phyloP scores from a whole-genome alignment of 2,113 vertebrate genomes.

The Rhodinocichla rosea region DNA sequence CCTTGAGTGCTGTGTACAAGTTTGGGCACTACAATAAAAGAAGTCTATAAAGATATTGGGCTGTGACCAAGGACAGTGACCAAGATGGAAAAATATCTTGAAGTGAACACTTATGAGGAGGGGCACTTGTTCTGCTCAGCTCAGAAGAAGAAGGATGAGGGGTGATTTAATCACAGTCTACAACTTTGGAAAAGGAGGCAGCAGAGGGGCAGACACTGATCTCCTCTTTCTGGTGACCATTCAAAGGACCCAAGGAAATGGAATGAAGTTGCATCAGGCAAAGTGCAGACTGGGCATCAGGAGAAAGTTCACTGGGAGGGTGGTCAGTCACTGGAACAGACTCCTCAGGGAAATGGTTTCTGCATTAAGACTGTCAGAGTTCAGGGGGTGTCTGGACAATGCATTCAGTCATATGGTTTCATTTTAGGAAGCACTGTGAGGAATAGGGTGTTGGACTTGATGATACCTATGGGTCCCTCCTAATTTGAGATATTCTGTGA shows the following conservation, averaged over 20 bases:
- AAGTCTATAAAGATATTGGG: neutral
- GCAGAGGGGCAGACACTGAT: neutral
- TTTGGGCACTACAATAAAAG: neutral
- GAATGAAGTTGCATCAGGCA: neutral
- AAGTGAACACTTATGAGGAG: neutral
- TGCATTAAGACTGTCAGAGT: neutral
- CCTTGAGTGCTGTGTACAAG: neutral
- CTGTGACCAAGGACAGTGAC: neutral
- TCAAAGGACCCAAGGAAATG: neutral
- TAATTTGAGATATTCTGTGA: neutral
- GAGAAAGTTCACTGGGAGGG: neutral
- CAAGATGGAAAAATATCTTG: neutral
- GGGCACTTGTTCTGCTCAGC: neutral
- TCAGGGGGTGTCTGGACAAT: neutral
- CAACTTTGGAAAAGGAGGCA: neutral
- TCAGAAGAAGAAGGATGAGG: neutral
- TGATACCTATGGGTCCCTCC: neutral
- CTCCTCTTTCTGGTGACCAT: neutral
- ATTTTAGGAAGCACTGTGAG: neutral
- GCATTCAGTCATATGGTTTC: neutral
- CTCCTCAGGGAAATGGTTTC: neutral
- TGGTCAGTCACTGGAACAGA: too few relatives aligned
- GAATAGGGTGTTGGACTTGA: neutral
- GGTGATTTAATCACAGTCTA: neutral
- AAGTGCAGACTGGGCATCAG: neutral